phyloP scores from a whole-genome alignment of 1,140 invertebrate genomes.

The Drosophila tsacasi region DNA sequence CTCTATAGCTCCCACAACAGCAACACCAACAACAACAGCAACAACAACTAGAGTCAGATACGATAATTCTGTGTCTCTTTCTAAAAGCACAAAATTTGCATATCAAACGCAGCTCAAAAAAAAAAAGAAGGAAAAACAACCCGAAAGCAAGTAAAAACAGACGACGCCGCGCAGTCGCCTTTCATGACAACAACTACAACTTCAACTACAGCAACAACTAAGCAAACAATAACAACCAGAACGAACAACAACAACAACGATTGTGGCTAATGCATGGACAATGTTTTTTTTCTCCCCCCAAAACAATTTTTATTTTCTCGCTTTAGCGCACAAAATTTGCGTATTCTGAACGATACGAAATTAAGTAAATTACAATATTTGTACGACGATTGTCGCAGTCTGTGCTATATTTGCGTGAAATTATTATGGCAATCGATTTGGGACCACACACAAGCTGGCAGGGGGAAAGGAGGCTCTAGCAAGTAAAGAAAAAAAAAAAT shows the following conservation, averaged over 20 bases:
- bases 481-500: neutral
- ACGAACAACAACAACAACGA: conserved; percentile 19
- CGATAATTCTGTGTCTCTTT: conserved; percentile 58
- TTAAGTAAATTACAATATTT: conserved; percentile 82
- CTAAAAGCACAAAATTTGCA: conserved; percentile 71
- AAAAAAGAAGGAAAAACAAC: conserved; percentile 23
- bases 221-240: conserved; percentile 27
- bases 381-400: conserved; percentile 59
- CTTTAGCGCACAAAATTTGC: conserved; percentile 63
- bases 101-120: conserved; percentile 71
- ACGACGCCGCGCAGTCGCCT: conserved; percentile 78
- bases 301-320: conserved; percentile 42
- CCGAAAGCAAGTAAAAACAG: conserved; percentile 55
- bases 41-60: conserved; percentile 36
- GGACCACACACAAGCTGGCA: conserved; percentile 40
- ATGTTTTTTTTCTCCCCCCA: conserved; percentile 54
- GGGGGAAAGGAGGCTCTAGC: conserved; percentile 21
- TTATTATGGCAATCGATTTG: conserved; percentile 81
- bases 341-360: conserved; percentile 74
- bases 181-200: conserved; percentile 52
- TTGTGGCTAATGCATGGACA: conserved; percentile 72
- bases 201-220: conserved; percentile 22
- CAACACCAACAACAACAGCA: conserved; percentile 8
- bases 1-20: conserved; percentile 12
- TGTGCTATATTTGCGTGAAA: conserved; percentile 76